These are phyloP conservation scores for Diaprepes abbreviatus DNA, from an alignment of 2,888 invertebrate species.

Conservation along the genomic window DNA sequence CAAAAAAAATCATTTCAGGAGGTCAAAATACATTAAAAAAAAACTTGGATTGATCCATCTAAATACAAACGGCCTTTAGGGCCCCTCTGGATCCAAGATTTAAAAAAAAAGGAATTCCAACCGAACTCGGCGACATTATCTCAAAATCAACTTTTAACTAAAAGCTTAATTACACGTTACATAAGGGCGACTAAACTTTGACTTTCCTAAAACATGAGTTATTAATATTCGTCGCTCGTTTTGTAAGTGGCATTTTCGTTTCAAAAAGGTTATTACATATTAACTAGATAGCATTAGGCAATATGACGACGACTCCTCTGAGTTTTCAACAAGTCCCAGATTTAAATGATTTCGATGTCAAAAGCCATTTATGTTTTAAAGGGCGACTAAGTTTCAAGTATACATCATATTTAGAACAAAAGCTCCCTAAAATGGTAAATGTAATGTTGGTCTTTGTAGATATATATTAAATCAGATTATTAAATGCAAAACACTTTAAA, in stretches of 20 bases:
- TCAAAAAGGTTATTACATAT: conserved; percentile 1
- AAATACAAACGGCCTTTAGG: too few relatives aligned
- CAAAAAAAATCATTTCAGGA: too few relatives aligned
- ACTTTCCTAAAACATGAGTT: conserved; percentile 1
- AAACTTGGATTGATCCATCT: too few relatives aligned
- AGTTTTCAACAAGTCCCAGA: background rate
- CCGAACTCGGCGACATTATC: too few relatives aligned
- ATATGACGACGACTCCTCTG: background rate
- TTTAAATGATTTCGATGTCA: background rate
- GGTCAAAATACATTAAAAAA: too few relatives aligned
- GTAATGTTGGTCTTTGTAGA: background rate
- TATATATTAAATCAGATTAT: too few relatives aligned
- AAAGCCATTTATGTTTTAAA: background rate
- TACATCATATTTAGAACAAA: conserved; percentile 1
- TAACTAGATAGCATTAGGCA: conserved; percentile 1
- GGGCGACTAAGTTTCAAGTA: background rate
- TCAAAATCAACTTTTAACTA: background rate
- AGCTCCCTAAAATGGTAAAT: background rate
- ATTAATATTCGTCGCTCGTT: conserved; percentile 10
- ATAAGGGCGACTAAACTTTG: background rate
- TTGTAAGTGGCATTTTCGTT: conserved; percentile 4
- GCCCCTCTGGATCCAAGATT: too few relatives aligned
- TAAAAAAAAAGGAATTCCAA: too few relatives aligned
- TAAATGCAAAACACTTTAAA: too few relatives aligned
- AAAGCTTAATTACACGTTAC: background rate